Evolutionary conservation across 1,140 invertebrate genomes (phyloP).

Genomic region (Trinorchestia longiramus): DNA sequence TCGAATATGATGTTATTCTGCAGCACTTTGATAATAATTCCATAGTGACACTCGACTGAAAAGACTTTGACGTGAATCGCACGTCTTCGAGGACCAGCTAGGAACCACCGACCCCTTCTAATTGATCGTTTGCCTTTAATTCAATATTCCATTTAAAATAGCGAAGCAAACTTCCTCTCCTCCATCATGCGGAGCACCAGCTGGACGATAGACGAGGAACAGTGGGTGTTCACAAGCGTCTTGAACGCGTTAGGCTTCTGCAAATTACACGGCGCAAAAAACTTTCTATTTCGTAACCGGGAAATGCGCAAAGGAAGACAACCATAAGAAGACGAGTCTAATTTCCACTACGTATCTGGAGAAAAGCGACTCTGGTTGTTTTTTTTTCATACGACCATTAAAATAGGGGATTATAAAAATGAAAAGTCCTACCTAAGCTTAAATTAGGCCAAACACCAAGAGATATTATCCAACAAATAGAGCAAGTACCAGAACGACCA

Average conservation of each 20-base stretch:
- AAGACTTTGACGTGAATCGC: not conserved
- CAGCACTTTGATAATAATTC: not conserved
- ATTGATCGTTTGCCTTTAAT: not conserved
- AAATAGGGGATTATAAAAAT: not conserved
- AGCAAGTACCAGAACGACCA: not conserved
- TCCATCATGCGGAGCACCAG: too few species aligned
- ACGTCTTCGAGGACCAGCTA: too few species aligned
- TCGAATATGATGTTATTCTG: not conserved
- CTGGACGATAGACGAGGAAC: too few species aligned
- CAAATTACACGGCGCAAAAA: not conserved
- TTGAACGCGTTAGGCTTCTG: too few species aligned
- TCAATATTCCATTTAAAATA: too few species aligned
- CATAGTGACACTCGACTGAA: not conserved
- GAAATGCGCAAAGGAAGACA: not conserved
- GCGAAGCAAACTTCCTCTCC: too few species aligned
- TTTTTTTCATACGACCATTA: not conserved
- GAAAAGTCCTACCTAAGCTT: not conserved
- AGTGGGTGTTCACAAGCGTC: too few species aligned
- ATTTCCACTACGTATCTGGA: not conserved
- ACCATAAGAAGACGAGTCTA: not conserved
- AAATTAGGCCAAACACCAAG: not conserved
- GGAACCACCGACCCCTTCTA: too few species aligned
- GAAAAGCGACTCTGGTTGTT: not conserved
- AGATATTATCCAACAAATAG: not conserved
- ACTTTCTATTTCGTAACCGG: not conserved